A percentile compares a stretch with the other conserved stretches of the same genome.
These are phyloP conservation scores for Nemoura dubitans DNA, from an alignment of 2,888 invertebrate species.

Conservation along the genomic window DNA sequence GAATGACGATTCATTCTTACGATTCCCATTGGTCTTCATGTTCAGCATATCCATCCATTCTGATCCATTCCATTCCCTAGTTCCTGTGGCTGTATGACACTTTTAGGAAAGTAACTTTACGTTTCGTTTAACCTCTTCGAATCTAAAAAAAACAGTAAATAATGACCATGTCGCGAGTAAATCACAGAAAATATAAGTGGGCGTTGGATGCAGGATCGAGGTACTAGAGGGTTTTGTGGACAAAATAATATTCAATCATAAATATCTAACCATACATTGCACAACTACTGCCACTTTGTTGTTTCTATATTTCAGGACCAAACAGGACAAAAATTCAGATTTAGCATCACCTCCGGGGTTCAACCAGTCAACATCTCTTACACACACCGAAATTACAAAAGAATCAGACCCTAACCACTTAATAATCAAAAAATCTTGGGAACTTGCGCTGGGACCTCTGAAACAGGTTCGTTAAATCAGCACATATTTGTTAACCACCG, in stretches of 20 bases:
- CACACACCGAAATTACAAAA: constrained; percentile 79
- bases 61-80: neutral
- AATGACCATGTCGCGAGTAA: constrained; percentile 43
- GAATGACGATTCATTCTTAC: too few relatives aligned
- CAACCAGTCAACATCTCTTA: constrained; percentile 75
- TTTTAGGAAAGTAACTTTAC: neutral
- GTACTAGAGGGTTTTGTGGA: constrained; percentile 56
- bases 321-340: constrained; percentile 54
- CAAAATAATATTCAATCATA: too few relatives aligned
- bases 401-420: constrained; percentile 85
- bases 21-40: too few relatives aligned
- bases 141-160: neutral
- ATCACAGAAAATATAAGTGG: constrained; percentile 68
- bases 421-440: constrained; percentile 96
- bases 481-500: neutral
- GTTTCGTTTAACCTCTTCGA: neutral
- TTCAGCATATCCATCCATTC: neutral
- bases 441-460: constrained; percentile 91
- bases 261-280: neutral
- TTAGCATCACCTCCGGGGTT: constrained; percentile 84
- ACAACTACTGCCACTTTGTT: neutral
- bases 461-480: constrained; percentile 77
- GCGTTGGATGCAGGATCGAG: constrained; percentile 69
- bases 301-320: constrained; percentile 51
- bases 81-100: neutral